Evolutionary conservation across 30 jellyfish, hydroid and myxozoan species (phyloP).

Genomic region (Aurelia aurita complex sp. Pacific): DNA sequence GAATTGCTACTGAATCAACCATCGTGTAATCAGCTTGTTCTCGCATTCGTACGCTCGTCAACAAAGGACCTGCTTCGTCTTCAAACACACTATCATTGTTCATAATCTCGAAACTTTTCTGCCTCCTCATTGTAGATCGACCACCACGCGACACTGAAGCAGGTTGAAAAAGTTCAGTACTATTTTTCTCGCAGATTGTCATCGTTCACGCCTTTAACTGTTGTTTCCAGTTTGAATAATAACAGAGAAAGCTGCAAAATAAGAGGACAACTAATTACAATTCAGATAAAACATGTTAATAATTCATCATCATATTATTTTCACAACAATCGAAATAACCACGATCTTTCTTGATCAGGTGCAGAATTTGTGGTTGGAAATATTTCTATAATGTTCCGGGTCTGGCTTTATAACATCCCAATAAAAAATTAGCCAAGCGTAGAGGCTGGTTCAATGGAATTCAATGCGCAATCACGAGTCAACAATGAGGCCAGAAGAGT

Average conservation of each 20-base stretch:
- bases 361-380: slow-evolving; percentile 8
- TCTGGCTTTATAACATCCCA: neutral
- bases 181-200: slow-evolving; percentile 15
- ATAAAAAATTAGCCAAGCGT: neutral
- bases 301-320: slow-evolving; percentile 3
- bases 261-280: neutral
- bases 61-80: slow-evolving; percentile 5
- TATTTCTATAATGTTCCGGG: neutral
- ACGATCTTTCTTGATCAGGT: slow-evolving; percentile 12
- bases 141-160: neutral
- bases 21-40: neutral
- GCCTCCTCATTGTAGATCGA: neutral
- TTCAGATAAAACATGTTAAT: neutral
- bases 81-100: slow-evolving; percentile 6
- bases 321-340: neutral
- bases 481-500: too few species aligned
- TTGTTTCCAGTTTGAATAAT: neutral
- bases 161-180: neutral
- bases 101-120: slow-evolving; percentile 19
- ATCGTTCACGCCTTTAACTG: slow-evolving; percentile 6
- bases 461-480: too few species aligned
- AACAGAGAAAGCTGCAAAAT: slow-evolving; percentile 6
- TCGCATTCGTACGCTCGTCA: neutral
- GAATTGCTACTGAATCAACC: neutral
- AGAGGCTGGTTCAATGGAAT: too few species aligned